Evolutionary conservation across 2,888 invertebrate species (phyloP).

Genomic region (Trissonchulus latispiculum): DNA sequence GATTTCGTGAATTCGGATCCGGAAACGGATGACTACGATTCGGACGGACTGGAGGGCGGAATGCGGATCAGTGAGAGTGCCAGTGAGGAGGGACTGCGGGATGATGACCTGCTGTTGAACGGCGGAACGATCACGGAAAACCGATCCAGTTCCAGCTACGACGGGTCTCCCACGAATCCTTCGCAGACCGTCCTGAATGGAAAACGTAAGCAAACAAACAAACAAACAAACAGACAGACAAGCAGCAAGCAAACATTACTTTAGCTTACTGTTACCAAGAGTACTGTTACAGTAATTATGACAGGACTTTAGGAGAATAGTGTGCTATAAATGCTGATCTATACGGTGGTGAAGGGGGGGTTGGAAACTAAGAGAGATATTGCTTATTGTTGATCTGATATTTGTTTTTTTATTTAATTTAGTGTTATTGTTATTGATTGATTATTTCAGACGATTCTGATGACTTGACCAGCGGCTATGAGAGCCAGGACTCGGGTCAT

Average conservation of each 20-base stretch:
- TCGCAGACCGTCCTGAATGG: neutral
- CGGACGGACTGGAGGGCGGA: neutral
- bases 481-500: slow-evolving; percentile 8
- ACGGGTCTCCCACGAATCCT: neutral
- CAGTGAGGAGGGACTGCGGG: neutral
- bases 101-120: neutral
- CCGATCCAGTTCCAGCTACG: neutral
- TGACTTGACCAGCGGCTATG: neutral
- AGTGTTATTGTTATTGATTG: neutral
- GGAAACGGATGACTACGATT: neutral
- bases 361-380: too few relatives aligned
- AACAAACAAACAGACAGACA: too few relatives aligned
- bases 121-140: neutral
- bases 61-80: neutral
- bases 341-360: too few relatives aligned
- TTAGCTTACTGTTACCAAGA: too few relatives aligned
- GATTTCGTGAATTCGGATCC: neutral
- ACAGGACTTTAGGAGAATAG: too few relatives aligned
- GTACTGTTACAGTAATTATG: too few relatives aligned
- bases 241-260: too few relatives aligned
- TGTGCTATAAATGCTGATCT: too few relatives aligned
- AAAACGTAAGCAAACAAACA: neutral
- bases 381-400: too few relatives aligned
- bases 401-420: neutral
- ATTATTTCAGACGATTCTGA: neutral